Base-by-base conservation (phyloP, 1,140 invertebrate genomes). In the Drosophila novamexicana region DNA sequence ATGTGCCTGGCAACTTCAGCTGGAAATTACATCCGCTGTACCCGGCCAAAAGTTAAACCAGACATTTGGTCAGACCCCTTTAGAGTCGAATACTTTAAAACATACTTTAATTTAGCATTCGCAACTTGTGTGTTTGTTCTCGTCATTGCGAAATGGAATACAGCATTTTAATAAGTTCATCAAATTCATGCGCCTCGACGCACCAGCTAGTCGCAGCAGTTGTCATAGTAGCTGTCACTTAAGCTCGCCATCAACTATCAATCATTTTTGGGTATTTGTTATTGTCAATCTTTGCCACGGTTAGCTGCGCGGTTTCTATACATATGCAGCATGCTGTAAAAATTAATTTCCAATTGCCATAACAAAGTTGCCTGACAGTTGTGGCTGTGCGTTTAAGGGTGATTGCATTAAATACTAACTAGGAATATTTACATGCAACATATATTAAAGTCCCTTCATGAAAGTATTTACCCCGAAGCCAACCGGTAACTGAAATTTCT, bases 11-110 rank as follows among this genome's bases (percentile, higher is more conserved):
- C 81, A 85, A 81, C 74, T 86, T 62, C 29, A 70, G 66, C 54
- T 70, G 45, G 67, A 86, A 85, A 85, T 86, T 85, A 78, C 81
- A 75, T 85, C 81, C 81, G 82, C 70, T 59, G 63, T 47, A 73
- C 18, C 29, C 53, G 50, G 44, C 61, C 47, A 34, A 37, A 36
- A 36, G 45, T 42, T 47, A 47, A 47, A 8, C n/a, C 40, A 34
- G 29, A 1, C 40, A 14, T 10, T n/a, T 7, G 34, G 12, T 36
- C 58, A 62, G 16, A 29, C 4, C 22, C 5, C 12, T 22, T 7
- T 14, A 7, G 12, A 8, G n/a, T n/a, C 10, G 3, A 34, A 65
- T 14, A 22, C 44, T 58, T 67, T 67, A 58, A 67, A 40, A 10
- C 57, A 34, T 6, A 34, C 54, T 67, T 67, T 50, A 58, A 67